These are phyloP conservation scores for Ancistrus triradiatus DNA, from an alignment of 2,113 vertebrate species.

Conservation along the genomic window DNA sequence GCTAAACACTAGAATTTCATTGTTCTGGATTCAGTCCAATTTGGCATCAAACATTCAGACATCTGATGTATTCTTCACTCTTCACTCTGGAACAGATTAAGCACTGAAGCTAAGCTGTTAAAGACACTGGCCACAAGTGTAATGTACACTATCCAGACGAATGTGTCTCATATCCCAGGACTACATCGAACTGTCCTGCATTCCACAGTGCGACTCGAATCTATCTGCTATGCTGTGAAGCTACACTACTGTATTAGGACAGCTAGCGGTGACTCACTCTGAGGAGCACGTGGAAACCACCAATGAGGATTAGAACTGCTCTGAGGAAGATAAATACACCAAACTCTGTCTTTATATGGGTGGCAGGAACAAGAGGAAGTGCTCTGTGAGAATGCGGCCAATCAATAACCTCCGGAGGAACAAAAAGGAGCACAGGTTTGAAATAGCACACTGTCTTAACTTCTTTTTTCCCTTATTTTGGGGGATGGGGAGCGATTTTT, in stretches of 20 bases:
- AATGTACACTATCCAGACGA: constrained; percentile 4
- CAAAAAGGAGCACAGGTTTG: too few species aligned
- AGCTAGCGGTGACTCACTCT: constrained; percentile 21
- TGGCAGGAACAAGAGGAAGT: constrained; percentile 27
- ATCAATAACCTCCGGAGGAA: not conserved
- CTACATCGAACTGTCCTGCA: constrained; percentile 12
- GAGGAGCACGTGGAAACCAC: constrained; percentile 32
- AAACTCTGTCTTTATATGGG: constrained; percentile 51
- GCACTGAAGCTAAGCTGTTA: too few species aligned
- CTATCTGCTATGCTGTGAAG: not conserved
- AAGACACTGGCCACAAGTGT: too few species aligned
- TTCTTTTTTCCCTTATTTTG: too few species aligned
- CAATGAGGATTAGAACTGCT: constrained; percentile 37
- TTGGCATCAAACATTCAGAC: too few species aligned
- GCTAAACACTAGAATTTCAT: too few species aligned
- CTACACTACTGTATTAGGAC: constrained; percentile 41
- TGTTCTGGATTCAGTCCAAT: too few species aligned
- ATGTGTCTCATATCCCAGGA: constrained; percentile 14
- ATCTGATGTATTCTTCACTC: too few species aligned
- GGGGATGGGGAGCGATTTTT: too few species aligned
- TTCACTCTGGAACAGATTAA: too few species aligned
- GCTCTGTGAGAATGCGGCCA: not conserved
- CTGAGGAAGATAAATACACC: constrained; percentile 46
- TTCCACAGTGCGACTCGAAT: constrained; percentile 25
- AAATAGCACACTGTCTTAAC: too few species aligned